These are phyloP conservation scores for Drosophila lacertosa DNA, from an alignment of 1,140 invertebrate species.

Conservation along the genomic window DNA sequence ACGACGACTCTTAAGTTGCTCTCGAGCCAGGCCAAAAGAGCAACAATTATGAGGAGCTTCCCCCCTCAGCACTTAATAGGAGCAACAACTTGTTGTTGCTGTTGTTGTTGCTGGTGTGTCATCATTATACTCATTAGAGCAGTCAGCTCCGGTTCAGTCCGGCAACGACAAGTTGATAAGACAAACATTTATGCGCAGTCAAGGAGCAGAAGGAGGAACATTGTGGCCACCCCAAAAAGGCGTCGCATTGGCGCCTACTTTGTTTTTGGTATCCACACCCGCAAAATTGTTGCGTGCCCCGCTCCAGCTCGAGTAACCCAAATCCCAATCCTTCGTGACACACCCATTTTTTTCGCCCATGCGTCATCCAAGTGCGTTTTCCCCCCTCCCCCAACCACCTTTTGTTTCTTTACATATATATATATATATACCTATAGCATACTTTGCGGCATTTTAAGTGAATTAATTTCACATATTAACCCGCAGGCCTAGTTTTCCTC, in stretches of 20 bases:
- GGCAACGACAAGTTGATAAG: conserved; percentile 1
- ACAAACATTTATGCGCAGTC: conserved; percentile 50
- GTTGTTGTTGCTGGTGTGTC: conserved; percentile 43
- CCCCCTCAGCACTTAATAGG: neutral
- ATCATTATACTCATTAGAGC: conserved; percentile 63
- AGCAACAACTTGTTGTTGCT: conserved; percentile 49
- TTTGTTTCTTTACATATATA: neutral
- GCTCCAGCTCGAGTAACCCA: neutral
- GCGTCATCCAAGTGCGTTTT: conserved; percentile 56
- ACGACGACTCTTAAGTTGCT: conserved; percentile 13
- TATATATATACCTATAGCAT: conserved; percentile 58
- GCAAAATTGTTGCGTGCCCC: neutral
- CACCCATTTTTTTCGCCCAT: conserved; percentile 67
- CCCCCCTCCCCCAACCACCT: neutral
- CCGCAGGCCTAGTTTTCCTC: conserved; percentile 7
- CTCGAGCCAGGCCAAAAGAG: conserved; percentile 13
- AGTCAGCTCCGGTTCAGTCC: neutral
- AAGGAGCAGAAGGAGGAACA: too few species aligned
- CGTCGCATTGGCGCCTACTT: conserved; percentile 49
- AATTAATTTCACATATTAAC: conserved; percentile 69
- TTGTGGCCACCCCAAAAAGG: conserved; percentile 28
- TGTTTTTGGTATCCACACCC: conserved; percentile 13
- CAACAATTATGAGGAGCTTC: conserved; percentile 48
- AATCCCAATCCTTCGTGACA: conserved; percentile 46
- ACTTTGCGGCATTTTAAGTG: conserved; percentile 76